Evolutionary conservation across 2,888 invertebrate genomes (phyloP).

Genomic region (Fragum sueziense): DNA sequence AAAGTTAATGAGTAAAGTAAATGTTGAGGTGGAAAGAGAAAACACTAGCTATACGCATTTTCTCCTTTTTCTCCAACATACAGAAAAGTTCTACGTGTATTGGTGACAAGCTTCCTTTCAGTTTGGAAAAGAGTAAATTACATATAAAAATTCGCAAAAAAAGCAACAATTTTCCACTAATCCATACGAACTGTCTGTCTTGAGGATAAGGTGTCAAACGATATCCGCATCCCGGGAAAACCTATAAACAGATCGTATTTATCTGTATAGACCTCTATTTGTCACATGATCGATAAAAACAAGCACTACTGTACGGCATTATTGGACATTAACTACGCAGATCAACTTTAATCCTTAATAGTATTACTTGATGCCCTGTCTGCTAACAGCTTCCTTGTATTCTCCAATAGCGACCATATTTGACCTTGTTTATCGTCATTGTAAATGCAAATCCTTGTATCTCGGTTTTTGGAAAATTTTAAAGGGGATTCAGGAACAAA

Average conservation of each 20-base stretch:
- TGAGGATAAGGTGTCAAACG: neutral
- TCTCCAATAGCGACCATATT: neutral
- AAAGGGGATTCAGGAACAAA: no score
- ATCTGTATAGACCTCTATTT: constrained; percentile 30
- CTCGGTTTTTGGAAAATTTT: no score
- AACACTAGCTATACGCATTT: no score
- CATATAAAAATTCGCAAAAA: no score
- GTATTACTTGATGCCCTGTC: constrained; percentile 14
- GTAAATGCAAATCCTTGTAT: no score
- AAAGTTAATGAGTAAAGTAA: no score
- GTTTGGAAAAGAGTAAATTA: no score
- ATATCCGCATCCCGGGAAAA: constrained; percentile 9
- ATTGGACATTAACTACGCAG: constrained; percentile 30
- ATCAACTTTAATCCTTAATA: constrained; percentile 23
- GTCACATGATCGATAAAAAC: constrained; percentile 32
- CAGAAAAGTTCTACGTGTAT: no score
- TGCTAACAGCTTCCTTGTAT: constrained; percentile 1
- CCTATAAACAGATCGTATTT: constrained; percentile 51
- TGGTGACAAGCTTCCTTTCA: no score
- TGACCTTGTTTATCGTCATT: no score
- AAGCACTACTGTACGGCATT: constrained; percentile 23
- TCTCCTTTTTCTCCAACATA: no score
- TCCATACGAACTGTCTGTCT: neutral
- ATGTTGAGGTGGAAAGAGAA: no score
- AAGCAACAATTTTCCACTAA: neutral